phyloP scores from a whole-genome alignment of 2,113 vertebrate genomes.

The cattle (Bos taurus) region ARS-UCD2.0 NC_037329.1:71630501-71631000 shows the following conservation, averaged over 20 bases:
- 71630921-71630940: not conserved
- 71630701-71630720: slow-evolving; percentile 78
- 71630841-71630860: not conserved
- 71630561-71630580: slow-evolving; percentile 69
- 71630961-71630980: not conserved
- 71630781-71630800: slow-evolving; percentile 97
- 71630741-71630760: slow-evolving; percentile 97
- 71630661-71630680: slow-evolving; percentile 45
- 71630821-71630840: slow-evolving; percentile 49
- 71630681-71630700: slow-evolving; percentile 69
- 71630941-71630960: not conserved
- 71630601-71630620: slow-evolving; percentile 98
- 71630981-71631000: not conserved
- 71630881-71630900: not conserved
- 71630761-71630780: slow-evolving; percentile 98
- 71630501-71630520: slow-evolving; percentile 15
- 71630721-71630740: slow-evolving; percentile 92
- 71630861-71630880: slow-evolving; percentile 32
- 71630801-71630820: slow-evolving; percentile 91
- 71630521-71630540: not conserved
- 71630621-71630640: slow-evolving; percentile 97
- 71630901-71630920: not conserved
- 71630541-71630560: slow-evolving; percentile 38
- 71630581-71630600: slow-evolving; percentile 97
- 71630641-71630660: slow-evolving; percentile 69